Base-by-base conservation (phyloP, 2,888 invertebrate species). In the Drosophila anceps region DNA sequence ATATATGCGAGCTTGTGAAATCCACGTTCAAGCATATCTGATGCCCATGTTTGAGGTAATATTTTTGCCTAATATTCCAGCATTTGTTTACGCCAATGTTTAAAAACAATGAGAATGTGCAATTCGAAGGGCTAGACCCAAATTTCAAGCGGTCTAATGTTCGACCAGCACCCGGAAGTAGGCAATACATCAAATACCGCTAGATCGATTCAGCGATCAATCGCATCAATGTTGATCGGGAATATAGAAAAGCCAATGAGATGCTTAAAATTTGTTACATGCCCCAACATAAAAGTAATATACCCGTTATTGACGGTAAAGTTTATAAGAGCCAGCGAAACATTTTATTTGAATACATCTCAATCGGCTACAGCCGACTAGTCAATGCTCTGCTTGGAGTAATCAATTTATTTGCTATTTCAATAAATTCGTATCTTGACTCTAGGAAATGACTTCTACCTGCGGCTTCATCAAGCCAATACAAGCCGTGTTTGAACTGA, bases 101-200 rank as follows among this genome's bases (percentile, higher is more conserved):
- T 72, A 50, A 61, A 73, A 73, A 77, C 68, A 77, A 58, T 64
- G 62, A 27, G 51, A 60, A 66, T 43, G 35, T 66, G 59, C 43
- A 43, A 57, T 39, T 60, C 61, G 77, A 72, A 72, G 77, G 77
- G 75, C 76, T 15, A 66, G 59, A 48, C 41, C 66, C 59, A 66
- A 76, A 72, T 75, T 71, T 57, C 65, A 46, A 46, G 29, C 35
- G 65, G 24, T 24, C 44, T 43, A 5, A 1, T 41, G 5, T 29
- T 66, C 15, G 24, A 12, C 35, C 62, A 44, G 20, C 12, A 31
- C 9, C 29, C 18, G 44, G 37, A 65, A 54, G 66, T 39, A 6
- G 18, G 10, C 12, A 37, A 35, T 20, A 33, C 7, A 50, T 48
- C 10, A 50, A 31, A 33, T 18, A 13, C 18, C 31, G 13, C 18